Base-by-base conservation (phyloP, 1,140 invertebrate species). In the Drosophila ercepeae region DNA sequence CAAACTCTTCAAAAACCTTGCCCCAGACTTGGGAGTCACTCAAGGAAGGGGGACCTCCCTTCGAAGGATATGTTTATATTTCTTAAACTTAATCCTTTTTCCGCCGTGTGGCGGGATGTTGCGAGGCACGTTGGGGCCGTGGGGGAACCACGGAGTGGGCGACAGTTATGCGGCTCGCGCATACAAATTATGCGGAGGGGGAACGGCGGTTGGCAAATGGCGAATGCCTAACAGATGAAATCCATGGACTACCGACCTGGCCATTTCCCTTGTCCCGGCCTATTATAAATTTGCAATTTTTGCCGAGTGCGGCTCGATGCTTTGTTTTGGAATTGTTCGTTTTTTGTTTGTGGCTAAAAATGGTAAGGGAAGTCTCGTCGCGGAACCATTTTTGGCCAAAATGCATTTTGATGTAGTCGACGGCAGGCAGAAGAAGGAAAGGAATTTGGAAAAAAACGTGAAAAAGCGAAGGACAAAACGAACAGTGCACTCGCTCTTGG, bases 271-370 rank as follows among this genome's bases (percentile, higher is more conserved):
- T 60, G 48, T 46, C 46, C 46, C 23, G 39, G 55, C 34, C 75
- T 74, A 82, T 88, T 89, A 83, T 82, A 77, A 82, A 86, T 88
- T 88, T 68, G 77, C 82, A 82, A 88, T 89, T 88, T 86, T 88
- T 68, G 76, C 42, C 77, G 76, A 86, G 63, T 86, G 72, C 81
- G 48, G 61, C 19, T 49, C 67, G 63, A 73, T 65, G 82, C 82
- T 88, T 86, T 86, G 81, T 81, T 86, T 55, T 57, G 45, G 23
- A 57, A 71, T 78, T 83, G 75, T 73, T 36, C n/a, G 57, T 54
- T 59, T 41, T 23, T 13, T 39, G 14, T 14, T 16, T 39, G 14
- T 3, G 34, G n/a, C 36, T 11, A 13, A 32, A 32, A 32, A 18
- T n/a, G 1, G 29, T 7, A 39, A 29, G 49, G 25, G 4, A 51